Evolutionary conservation across 2,113 vertebrate genomes (phyloP).

Genomic region (Trachemys scripta): DNA sequence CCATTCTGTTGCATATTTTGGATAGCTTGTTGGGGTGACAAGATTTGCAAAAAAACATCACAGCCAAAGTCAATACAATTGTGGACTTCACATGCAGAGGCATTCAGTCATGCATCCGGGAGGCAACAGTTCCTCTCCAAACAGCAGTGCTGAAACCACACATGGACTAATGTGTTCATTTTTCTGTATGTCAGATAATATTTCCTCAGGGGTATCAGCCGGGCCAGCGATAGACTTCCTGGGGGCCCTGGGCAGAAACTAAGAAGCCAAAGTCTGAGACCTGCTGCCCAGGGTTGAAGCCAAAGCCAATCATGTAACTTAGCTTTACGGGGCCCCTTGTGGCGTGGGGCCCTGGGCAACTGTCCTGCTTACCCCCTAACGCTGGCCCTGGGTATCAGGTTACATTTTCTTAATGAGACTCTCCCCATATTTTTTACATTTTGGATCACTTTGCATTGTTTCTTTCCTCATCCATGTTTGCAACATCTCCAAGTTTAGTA

Average conservation of each 20-base stretch:
- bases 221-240: background rate
- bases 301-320: background rate
- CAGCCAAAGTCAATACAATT: background rate
- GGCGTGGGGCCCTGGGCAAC: background rate
- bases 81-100: background rate
- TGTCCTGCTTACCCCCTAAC: background rate
- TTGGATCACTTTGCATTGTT: background rate
- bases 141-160: background rate
- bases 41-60: fast-evolving
- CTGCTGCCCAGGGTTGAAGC: no score
- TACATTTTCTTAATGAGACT: background rate
- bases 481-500: background rate
- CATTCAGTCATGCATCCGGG: background rate
- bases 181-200: background rate
- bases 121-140: background rate
- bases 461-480: background rate
- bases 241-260: no score
- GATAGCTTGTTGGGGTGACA: background rate
- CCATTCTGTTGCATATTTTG: background rate
- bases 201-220: background rate
- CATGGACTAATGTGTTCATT: background rate
- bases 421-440: background rate
- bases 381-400: background rate
- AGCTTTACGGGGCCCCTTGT: background rate
- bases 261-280: no score